phyloP scores from a whole-genome alignment of 2,888 invertebrate genomes.

The Tipula confusa region DNA sequence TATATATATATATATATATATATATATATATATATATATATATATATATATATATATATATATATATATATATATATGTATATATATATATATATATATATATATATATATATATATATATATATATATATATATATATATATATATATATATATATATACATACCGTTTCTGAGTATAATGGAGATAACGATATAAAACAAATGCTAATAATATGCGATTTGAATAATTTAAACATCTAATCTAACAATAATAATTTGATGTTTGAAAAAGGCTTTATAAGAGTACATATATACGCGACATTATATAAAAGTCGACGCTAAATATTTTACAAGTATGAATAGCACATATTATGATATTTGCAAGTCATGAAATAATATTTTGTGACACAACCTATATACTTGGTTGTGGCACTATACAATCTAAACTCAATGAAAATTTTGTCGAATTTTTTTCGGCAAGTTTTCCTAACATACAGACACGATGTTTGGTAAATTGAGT shows the following conservation, averaged over 20 bases:
- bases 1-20: too few relatives aligned
- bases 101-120: not conserved
- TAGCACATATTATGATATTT: not conserved
- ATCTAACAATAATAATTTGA: not conserved
- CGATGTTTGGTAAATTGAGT: not conserved
- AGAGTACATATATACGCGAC: not conserved
- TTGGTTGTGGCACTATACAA: too few relatives aligned
- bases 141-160: not conserved
- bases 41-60: not conserved
- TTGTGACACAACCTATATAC: not conserved
- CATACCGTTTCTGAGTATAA: not conserved
- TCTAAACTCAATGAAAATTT: too few relatives aligned
- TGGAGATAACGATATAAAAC: not conserved
- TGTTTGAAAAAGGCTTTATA: not conserved
- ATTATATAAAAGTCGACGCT: not conserved
- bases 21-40: not conserved
- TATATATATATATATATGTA: not conserved
- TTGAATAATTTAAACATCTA: conserved; percentile 4
- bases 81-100: not conserved
- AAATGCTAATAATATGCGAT: not conserved
- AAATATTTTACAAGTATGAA: not conserved
- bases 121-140: not conserved
- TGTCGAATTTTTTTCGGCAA: not conserved
- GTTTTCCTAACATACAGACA: not conserved
- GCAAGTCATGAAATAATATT: not conserved